These are phyloP conservation scores for Pelobates cultripes DNA, from an alignment of 2,797 vertebrate genomes.

Conservation along the genomic window DNA sequence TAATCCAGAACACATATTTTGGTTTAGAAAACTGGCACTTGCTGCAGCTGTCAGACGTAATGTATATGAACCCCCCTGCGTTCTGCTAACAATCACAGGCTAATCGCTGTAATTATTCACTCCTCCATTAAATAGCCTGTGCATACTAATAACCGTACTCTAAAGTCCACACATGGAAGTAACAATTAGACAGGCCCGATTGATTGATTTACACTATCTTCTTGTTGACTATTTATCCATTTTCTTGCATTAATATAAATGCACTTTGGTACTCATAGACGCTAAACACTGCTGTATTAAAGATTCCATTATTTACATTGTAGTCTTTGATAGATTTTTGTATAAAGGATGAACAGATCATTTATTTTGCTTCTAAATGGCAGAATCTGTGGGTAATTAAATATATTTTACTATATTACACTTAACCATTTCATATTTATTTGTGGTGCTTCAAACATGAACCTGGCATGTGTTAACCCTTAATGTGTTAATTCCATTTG, in stretches of 20 bases:
- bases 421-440: too few relatives aligned
- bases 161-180: slow-evolving; percentile 20
- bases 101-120: slow-evolving; percentile 47
- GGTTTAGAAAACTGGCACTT: slow-evolving; percentile 13
- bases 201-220: slow-evolving; percentile 40
- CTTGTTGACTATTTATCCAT: slow-evolving; percentile 43
- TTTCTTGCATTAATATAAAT: slow-evolving; percentile 41
- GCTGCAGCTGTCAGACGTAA: slow-evolving; percentile 20
- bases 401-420: too few relatives aligned
- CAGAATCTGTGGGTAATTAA: too few relatives aligned
- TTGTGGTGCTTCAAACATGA: too few relatives aligned
- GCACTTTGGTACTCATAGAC: slow-evolving; percentile 3
- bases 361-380: too few relatives aligned
- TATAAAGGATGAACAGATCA: too few relatives aligned
- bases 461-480: too few relatives aligned
- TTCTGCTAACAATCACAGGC: slow-evolving; percentile 50
- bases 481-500: too few relatives aligned
- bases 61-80: slow-evolving; percentile 26
- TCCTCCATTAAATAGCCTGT: slow-evolving; percentile 24
- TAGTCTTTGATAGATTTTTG: too few relatives aligned
- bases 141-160: slow-evolving; percentile 22
- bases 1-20: slow-evolving; percentile 9
- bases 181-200: slow-evolving; percentile 31
- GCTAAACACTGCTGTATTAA: neutral
- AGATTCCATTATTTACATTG: too few relatives aligned